phyloP scores from a whole-genome alignment of 2,888 invertebrate genomes.

The Bembecia ichneumoniformis region DNA sequence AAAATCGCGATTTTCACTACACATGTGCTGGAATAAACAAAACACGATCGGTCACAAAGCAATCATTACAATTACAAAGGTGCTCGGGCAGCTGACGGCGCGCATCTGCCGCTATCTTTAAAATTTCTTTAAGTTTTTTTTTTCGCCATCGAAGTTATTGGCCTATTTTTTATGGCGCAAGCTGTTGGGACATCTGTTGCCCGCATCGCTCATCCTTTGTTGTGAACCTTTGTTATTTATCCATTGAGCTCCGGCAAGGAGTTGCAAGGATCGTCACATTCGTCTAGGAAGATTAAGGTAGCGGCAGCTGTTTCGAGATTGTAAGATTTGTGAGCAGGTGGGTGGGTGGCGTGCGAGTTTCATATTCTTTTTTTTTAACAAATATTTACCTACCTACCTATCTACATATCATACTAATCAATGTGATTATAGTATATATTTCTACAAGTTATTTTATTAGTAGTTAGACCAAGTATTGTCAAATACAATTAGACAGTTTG shows the following conservation, averaged over 20 bases:
- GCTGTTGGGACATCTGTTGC: slow-evolving; percentile 63
- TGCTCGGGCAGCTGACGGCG: slow-evolving; percentile 63
- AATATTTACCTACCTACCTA: no score
- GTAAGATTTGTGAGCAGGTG: slow-evolving; percentile 46
- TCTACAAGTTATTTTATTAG: no score
- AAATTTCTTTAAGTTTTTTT: slow-evolving; percentile 58
- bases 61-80: slow-evolving; percentile 66
- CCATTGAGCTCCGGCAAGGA: slow-evolving; percentile 1
- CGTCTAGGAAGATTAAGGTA: slow-evolving; percentile 46
- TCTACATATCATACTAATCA: no score
- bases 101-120: slow-evolving; percentile 67
- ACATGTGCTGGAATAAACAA: slow-evolving; percentile 34
- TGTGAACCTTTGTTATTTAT: slow-evolving; percentile 37
- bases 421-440: no score
- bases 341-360: slow-evolving; percentile 45
- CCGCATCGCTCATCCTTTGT: slow-evolving; percentile 22
- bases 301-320: slow-evolving; percentile 38
- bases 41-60: slow-evolving; percentile 43
- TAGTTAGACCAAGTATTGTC: no score
- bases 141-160: slow-evolving; percentile 67
- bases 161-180: slow-evolving; percentile 72
- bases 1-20: background rate
- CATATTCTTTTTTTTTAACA: background rate
- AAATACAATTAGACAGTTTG: no score
- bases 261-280: slow-evolving; percentile 25